These are phyloP conservation scores for Lepidothrix coronata DNA, from an alignment of 2,113 vertebrate genomes.

Conservation along the genomic window DNA sequence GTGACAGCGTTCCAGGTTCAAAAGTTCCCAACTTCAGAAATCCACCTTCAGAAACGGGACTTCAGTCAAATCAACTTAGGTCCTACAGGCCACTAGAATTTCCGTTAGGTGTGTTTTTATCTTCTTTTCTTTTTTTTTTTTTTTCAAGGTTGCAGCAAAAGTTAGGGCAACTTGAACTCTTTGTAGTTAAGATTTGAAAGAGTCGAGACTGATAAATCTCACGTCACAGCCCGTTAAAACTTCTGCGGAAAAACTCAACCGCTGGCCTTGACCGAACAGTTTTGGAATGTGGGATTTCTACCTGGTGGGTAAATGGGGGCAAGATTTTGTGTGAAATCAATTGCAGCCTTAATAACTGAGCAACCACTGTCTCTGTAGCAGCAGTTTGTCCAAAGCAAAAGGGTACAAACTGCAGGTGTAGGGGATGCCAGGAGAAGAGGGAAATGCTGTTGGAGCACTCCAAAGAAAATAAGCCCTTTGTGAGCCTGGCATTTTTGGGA, in stretches of 20 bases:
- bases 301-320: not conserved
- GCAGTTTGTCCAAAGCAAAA: not conserved
- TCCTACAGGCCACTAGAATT: conserved; percentile 24
- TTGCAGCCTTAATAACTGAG: not conserved
- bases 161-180: not conserved
- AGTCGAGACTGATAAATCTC: not conserved
- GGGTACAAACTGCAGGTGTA: not conserved
- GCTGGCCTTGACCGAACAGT: not conserved
- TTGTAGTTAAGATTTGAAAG: not conserved
- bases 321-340: not conserved
- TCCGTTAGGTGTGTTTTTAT: conserved; percentile 29
- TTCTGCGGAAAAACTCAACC: not conserved
- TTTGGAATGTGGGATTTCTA: not conserved
- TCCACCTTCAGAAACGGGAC: not conserved
- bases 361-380: not conserved
- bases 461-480: not conserved
- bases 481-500: not conserved
- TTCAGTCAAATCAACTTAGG: conserved; percentile 40
- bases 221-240: not conserved
- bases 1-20: conserved; percentile 42
- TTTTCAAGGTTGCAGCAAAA: not conserved
- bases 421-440: not conserved
- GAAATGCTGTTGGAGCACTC: not conserved
- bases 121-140: not conserved
- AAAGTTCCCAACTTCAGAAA: conserved; percentile 56